Percentiles rank a stretch among this genome's conserved stretches.
These are phyloP conservation scores for Blennius ocellaris DNA, from an alignment of 2,113 vertebrate genomes.

Conservation along the genomic window DNA sequence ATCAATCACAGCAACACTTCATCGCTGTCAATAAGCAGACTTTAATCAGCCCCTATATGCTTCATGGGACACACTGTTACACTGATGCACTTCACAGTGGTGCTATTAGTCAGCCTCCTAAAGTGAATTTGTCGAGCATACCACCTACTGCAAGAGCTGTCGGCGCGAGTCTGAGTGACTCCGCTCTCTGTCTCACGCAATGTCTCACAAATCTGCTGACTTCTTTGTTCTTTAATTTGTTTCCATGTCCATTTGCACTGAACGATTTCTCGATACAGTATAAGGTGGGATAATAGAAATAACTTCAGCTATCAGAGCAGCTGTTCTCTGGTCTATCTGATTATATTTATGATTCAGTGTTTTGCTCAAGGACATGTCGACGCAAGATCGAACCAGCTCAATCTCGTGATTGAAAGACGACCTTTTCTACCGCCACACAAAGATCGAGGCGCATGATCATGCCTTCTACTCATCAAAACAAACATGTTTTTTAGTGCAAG, in stretches of 20 bases:
- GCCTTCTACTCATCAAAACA: not conserved
- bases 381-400: too few relatives aligned
- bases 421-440: not conserved
- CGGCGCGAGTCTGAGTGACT: slow-evolving; percentile 9
- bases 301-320: not conserved
- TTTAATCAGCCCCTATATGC: slow-evolving; percentile 37
- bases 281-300: not conserved
- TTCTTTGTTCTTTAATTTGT: not conserved
- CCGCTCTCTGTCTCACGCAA: not conserved
- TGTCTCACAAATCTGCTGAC: slow-evolving; percentile 1
- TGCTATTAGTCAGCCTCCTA: slow-evolving; percentile 38
- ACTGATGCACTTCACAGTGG: slow-evolving; percentile 31
- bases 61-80: slow-evolving; percentile 10
- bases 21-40: slow-evolving; percentile 45
- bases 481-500: not conserved
- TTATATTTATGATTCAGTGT: not conserved
- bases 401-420: too few relatives aligned
- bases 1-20: slow-evolving; percentile 34
- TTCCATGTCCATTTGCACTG: too few relatives aligned
- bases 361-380: too few relatives aligned
- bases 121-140: slow-evolving; percentile 28
- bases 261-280: not conserved
- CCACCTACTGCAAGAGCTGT: slow-evolving; percentile 34
- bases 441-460: not conserved
- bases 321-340: not conserved